Base-by-base conservation (phyloP, 2,113 vertebrate genomes). In the Ranitomeya variabilis region DNA sequence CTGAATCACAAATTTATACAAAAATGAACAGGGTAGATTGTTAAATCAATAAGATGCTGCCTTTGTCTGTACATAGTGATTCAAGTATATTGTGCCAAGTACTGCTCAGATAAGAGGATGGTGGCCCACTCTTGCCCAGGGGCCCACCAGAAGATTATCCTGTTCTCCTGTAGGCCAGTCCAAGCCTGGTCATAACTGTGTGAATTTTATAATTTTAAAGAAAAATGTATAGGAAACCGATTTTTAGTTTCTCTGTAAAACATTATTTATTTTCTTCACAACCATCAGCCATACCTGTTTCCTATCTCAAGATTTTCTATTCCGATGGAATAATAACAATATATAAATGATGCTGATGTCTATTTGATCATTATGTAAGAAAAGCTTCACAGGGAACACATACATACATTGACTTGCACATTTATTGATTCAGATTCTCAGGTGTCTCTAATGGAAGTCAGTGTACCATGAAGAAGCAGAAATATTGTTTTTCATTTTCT, bases 391-490 rank as follows among this genome's bases (percentile, higher is more conserved):
- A 69, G 66, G 82, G 51, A 26, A 71, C 64, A 71, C 66, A 71
- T 69, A 84, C 82, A 84, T 84, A 55, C 82, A 84, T 84, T 84
- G 51, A 84, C 52, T 84, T 84, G 51, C 64, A 84, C 82, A 84
- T 84, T 84, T 84, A 84, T 84, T 84, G 82, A 84, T 71, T 84
- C 64, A 84, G 82, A 69, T 69, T 84, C 60, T 69, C 64, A 84
- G 82, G 82, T 84, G 82, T 84, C 82, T n/a, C 26, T 84, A 84
- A 84, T 69, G 64, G 64, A 84, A 84, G 13, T 84, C 82, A 71
- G 82, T 84, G 82, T 84, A 69, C 82, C 82, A 84, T 84, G 82
- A 84, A 84, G 66, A 71, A 71, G 82, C n/a, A 84, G 82, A 84
- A 71, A 67, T 84, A 71, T 69, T 84, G 64, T 84, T 84, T 83